A percentile compares a stretch with the other conserved stretches of the same genome.
phyloP scores from a whole-genome alignment of 1,140 invertebrate species.

The Zophobas atratus region DNA sequence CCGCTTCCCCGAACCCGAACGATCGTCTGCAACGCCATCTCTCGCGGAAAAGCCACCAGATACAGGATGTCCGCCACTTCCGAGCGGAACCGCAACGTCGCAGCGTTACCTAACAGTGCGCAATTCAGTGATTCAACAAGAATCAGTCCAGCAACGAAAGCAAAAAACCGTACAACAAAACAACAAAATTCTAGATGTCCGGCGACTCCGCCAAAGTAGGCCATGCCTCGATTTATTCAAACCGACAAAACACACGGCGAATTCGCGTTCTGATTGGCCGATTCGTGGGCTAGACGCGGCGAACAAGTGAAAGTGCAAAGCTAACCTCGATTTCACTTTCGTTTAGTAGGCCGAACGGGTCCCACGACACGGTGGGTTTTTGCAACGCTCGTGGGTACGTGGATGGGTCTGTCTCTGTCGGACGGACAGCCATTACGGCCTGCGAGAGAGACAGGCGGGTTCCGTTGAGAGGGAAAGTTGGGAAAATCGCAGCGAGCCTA shows the following conservation, averaged over 20 bases:
- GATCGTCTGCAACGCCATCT: background rate
- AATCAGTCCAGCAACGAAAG: background rate
- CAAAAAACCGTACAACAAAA: slow-evolving; percentile 52
- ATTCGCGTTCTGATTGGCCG: slow-evolving; percentile 61
- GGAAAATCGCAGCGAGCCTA: slow-evolving; percentile 61
- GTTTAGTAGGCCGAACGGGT: slow-evolving; percentile 69
- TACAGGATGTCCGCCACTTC: slow-evolving; percentile 7
- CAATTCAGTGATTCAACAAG: slow-evolving; percentile 9
- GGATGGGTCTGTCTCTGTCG: slow-evolving; percentile 50
- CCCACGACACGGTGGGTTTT: slow-evolving; percentile 64
- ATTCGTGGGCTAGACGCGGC: slow-evolving; percentile 65
- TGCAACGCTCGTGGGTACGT: slow-evolving; percentile 55
- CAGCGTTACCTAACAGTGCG: background rate
- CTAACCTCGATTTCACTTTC: slow-evolving; percentile 69
- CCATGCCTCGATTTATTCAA: slow-evolving; percentile 67
- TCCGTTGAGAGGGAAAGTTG: slow-evolving; percentile 45
- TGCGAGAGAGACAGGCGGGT: slow-evolving; percentile 49
- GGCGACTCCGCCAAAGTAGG: slow-evolving; percentile 63
- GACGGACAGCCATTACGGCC: background rate
- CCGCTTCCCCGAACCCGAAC: background rate
- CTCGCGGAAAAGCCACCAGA: background rate
- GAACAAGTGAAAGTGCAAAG: slow-evolving; percentile 69
- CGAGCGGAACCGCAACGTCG: slow-evolving; percentile 3
- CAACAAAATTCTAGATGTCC: slow-evolving; percentile 61
- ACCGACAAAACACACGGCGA: slow-evolving; percentile 63